phyloP scores from a whole-genome alignment of 2,113 vertebrate genomes.

The Tursiops truncatus region DNA sequence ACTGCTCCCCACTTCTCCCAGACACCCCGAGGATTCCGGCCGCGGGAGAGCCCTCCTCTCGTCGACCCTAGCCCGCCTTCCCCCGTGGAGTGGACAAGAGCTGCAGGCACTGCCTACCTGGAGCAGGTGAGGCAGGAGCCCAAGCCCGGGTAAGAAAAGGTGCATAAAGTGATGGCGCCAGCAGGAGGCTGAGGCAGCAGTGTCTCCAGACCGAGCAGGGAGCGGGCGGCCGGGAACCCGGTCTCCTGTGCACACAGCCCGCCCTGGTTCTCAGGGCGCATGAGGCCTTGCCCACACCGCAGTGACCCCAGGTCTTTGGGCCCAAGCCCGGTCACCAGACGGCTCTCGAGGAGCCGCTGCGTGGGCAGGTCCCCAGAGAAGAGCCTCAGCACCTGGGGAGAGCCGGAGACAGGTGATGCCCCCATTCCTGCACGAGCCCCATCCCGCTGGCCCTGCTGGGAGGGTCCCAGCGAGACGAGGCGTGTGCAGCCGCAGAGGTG shows the following conservation, averaged over 20 bases:
- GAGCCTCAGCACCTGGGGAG: background rate
- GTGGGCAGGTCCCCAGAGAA: background rate
- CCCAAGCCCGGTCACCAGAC: too few species aligned
- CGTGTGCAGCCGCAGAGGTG: background rate
- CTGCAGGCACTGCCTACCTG: background rate
- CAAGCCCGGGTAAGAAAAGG: background rate
- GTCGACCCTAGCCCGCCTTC: rapidly evolving
- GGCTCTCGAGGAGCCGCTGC: too few species aligned
- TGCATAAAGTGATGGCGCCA: rapidly evolving
- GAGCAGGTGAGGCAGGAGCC: background rate
- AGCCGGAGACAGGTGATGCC: rapidly evolving
- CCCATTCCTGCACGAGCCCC: too few species aligned
- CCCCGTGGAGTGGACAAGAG: background rate
- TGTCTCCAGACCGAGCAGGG: rapidly evolving
- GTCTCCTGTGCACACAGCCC: background rate
- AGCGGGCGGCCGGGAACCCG: background rate
- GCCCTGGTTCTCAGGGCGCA: rapidly evolving
- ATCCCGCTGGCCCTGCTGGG: background rate
- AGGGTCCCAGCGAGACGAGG: background rate
- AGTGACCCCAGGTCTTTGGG: rapidly evolving
- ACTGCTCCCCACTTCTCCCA: background rate
- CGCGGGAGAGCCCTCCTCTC: background rate
- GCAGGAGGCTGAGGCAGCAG: background rate
- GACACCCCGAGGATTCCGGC: too few species aligned
- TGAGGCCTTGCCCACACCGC: rapidly evolving